Conservation (phyloP, 2,113 vertebrate species). For the Coptodon rendalli region DNA sequence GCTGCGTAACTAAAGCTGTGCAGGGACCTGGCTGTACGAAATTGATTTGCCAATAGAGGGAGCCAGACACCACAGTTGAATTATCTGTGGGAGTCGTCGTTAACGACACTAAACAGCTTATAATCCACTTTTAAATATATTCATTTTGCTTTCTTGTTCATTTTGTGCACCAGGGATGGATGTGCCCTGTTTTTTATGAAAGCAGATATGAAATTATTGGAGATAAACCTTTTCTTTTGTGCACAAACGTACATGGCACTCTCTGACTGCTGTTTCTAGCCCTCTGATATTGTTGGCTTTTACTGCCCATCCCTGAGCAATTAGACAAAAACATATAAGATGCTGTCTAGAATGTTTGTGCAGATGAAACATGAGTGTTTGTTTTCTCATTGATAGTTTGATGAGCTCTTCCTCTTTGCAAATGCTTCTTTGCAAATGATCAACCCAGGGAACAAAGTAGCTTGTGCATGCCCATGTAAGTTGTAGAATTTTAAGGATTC, state of each 20-base stretch:
- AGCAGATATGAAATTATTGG: neutral
- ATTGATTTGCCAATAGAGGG: slow-evolving; percentile 6
- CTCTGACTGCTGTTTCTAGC: neutral
- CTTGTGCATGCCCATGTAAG: neutral
- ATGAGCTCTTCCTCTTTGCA: neutral
- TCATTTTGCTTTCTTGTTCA: neutral
- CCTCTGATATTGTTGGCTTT: neutral
- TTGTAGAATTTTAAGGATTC: neutral
- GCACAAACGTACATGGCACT: neutral
- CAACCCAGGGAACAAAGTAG: neutral
- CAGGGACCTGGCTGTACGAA: neutral
- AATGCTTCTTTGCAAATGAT: neutral
- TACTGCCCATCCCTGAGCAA: neutral
- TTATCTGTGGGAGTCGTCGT: neutral
- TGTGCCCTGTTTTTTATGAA: neutral
- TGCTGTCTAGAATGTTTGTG: neutral
- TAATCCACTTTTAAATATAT: neutral
- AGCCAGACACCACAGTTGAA: slow-evolving; percentile 12
- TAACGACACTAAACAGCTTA: neutral
- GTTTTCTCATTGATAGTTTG: neutral
- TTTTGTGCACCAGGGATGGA: neutral
- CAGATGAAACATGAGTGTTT: neutral
- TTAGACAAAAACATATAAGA: neutral
- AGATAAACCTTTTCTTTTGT: neutral
- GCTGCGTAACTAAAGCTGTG: neutral